Base-by-base conservation (phyloP, 2,113 vertebrate species). In the Lanius ludovicianus region DNA sequence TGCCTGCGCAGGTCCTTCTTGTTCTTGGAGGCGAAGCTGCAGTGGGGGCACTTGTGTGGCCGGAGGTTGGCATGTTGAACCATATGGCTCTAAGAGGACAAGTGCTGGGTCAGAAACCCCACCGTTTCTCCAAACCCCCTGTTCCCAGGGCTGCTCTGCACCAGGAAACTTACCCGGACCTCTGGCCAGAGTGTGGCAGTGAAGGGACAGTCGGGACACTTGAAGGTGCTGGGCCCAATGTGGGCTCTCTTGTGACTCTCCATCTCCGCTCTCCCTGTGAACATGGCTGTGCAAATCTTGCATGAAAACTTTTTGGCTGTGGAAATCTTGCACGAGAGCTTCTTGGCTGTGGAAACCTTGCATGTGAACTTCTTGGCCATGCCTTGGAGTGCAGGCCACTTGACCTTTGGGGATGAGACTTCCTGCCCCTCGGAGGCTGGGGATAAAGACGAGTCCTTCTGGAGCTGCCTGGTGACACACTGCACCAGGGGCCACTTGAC, bases 161-260 rank as follows among this genome's bases (percentile, higher is more conserved):
- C 19, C 50, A 52, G 8, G 13, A 39, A 50, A 97, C 98, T 49
- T 93, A 99, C 99, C 98, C 99, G 98, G 83, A 99, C 99, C 16
- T 99, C 99, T 0, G 98, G 98, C 99, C 99, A 99, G 35, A 98
- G 98, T 9, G 97, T 90, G 33, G 99, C 99, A 10, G 98, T 98
- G 96, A 99, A 99, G 1, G 98, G 97, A 95, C 99, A 99, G 95
- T 99, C 99, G 0, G 98, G 99, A 94, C 99, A 99, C 97, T 99
- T 99, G 97, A 99, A 99, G 31, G 98, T 98, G 95, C 96, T 98
- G 33, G 98, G 97, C 94, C 99, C 99, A 18, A 98, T 70, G 47
- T 99, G 99, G 83, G 99, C 99, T 98, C 99, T 98, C 97, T 99
- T 99, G 98, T 99, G 99, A 97, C 99, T 99, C 95, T 99, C 99